A percentile compares a stretch with the other conserved stretches of the same genome.
phyloP scores from a whole-genome alignment of 1,140 invertebrate species.

The Caenorhabditis tropicalis region DNA sequence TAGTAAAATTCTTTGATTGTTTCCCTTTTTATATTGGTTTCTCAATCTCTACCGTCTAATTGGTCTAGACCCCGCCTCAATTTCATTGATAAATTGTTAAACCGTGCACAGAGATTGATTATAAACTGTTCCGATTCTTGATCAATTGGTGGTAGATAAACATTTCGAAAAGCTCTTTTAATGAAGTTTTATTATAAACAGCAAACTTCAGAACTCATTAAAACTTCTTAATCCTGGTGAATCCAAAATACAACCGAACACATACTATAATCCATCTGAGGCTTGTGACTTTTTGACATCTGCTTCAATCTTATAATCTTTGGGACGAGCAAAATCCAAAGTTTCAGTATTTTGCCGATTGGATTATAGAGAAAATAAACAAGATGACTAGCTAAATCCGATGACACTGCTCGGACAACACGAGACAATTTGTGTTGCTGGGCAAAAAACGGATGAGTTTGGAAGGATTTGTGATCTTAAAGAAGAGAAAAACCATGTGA shows the following conservation, averaged over 20 bases:
- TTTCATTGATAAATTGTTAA: not conserved
- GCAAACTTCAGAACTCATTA: not conserved
- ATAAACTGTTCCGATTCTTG: not conserved
- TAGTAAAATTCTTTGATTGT: not conserved
- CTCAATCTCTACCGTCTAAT: not conserved
- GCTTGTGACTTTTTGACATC: not conserved
- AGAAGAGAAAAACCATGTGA: not conserved
- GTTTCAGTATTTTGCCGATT: constrained; percentile 1
- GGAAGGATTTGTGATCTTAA: not conserved
- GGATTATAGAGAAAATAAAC: not conserved
- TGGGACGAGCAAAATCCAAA: constrained; percentile 1
- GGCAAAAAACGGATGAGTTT: not conserved
- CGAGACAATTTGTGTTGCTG: not conserved
- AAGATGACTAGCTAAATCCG: constrained; percentile 40
- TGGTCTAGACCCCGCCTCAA: not conserved
- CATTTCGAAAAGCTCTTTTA: too few relatives aligned
- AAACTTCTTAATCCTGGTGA: not conserved
- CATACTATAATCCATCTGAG: constrained; percentile 1
- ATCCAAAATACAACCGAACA: not conserved
- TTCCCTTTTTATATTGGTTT: not conserved
- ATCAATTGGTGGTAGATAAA: not conserved
- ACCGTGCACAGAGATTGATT: not conserved
- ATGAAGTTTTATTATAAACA: too few relatives aligned
- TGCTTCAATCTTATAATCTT: constrained; percentile 4
- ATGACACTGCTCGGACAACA: constrained; percentile 17